A percentile compares a stretch with the other conserved stretches of the same genome.
These are phyloP conservation scores for Lepisosteus oculatus DNA, from an alignment of 2,113 vertebrate species.

Conservation along the genomic window DNA sequence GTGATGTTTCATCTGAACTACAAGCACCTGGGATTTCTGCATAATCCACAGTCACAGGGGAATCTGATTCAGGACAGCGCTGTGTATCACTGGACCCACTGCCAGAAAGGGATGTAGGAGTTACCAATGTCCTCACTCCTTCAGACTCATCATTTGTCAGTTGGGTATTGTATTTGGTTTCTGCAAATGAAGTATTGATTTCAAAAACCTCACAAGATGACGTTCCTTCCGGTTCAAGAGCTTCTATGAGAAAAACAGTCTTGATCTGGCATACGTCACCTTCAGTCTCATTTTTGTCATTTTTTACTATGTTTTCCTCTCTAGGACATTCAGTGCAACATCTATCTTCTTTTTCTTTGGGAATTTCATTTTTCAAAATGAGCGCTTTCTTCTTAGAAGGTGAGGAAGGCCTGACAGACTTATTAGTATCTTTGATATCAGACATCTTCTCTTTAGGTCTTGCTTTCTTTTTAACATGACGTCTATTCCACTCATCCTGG, in stretches of 20 bases:
- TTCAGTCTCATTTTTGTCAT: background rate
- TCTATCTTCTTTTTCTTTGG: slow-evolving; percentile 35
- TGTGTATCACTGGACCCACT: background rate
- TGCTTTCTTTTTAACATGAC: slow-evolving; percentile 23
- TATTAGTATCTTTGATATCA: slow-evolving; percentile 10
- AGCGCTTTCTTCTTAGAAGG: slow-evolving; percentile 35
- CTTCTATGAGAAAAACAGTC: background rate
- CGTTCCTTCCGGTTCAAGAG: slow-evolving; percentile 4
- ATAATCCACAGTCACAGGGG: slow-evolving; percentile 29
- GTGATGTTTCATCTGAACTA: background rate
- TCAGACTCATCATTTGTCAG: background rate
- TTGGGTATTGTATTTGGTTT: background rate
- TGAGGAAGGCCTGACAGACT: slow-evolving; percentile 19
- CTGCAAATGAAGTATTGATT: slow-evolving; percentile 36
- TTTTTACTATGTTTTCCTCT: background rate
- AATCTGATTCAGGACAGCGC: background rate
- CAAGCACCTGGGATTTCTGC: slow-evolving; percentile 19
- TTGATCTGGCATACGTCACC: background rate
- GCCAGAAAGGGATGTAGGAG: background rate
- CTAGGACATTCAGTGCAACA: background rate
- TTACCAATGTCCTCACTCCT: background rate
- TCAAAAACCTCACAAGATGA: slow-evolving; percentile 31
- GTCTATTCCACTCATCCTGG: slow-evolving; percentile 42
- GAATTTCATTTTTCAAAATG: slow-evolving; percentile 52
- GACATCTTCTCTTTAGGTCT: slow-evolving; percentile 21